Base-by-base conservation (phyloP, 1,140 invertebrate species). In the Atta colombica region DNA sequence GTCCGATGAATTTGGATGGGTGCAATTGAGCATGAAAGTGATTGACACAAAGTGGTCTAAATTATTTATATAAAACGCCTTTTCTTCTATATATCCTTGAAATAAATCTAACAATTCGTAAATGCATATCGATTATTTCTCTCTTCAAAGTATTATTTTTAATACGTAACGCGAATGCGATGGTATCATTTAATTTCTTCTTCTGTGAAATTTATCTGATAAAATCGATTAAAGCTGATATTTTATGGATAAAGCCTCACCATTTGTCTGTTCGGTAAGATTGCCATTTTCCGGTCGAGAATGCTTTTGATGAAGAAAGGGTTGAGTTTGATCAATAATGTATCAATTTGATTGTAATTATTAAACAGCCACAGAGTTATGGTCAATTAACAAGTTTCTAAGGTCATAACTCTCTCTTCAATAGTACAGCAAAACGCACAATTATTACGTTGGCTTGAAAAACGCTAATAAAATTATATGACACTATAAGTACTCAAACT, bases 311-410 rank as follows among this genome's bases (percentile, higher is more conserved):
- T 18, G 1, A 16, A 61, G 80, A 35, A 74, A 84, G n/a, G 7
- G 0, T 6, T 31, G 25, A 51, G 35, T 81, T 72, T 72, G 53
- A 82, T 82, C 49, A 31, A 81, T 80, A 28, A 2, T 12, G 51
- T 51, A 81, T 81, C 10, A 45, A 72, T 60, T 49, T 12, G 31
- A 3, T 21, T 39, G 28, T 61, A 75, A 84, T 75, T 84, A 63
- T 74, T 25, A 25, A 74, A 49, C 14, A 35, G 14, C 4, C 25
- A 6, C 28, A 31, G 65, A 71, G 12, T 61, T 82, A 49, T 25
- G 68, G 25, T 61, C 55, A 31, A 74, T 74, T 84, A 71, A 60
- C 39, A 35, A 35, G 35, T 3, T 49, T 14, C n/a, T 74, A 51
- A 61, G 4, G 3, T 16, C 14, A 35, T 61, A 25, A 18, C 5